phyloP scores from a whole-genome alignment of 2,113 vertebrate species.

The Chamaea fasciata region DNA sequence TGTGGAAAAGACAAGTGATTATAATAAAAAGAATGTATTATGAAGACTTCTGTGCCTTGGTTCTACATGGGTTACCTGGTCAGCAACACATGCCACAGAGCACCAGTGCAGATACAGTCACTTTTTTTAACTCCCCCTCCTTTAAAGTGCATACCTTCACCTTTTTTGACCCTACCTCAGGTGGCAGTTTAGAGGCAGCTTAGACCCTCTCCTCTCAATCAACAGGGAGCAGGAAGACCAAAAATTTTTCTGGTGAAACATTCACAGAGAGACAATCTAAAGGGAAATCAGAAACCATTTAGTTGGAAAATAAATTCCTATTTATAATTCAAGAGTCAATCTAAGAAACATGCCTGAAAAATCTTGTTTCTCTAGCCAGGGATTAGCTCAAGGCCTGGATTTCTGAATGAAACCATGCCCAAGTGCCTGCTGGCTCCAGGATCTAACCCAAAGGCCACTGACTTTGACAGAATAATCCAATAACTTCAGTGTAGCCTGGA shows the following conservation, averaged over 20 bases:
- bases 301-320: background rate
- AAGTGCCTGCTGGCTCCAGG: background rate
- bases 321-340: background rate
- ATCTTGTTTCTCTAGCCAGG: background rate
- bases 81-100: background rate
- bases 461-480: background rate
- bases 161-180: background rate
- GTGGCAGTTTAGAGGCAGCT: background rate
- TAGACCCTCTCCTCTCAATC: background rate
- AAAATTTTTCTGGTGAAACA: background rate
- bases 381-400: background rate
- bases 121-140: background rate
- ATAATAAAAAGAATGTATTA: constrained; percentile 39
- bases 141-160: background rate
- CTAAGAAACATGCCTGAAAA: background rate
- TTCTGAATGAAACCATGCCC: background rate
- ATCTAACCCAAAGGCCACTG: background rate
- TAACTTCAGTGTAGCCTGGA: background rate
- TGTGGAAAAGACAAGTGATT: constrained; percentile 54
- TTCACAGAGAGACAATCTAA: background rate
- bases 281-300: background rate
- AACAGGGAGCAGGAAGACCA: background rate
- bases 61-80: background rate
- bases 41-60: background rate
- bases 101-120: background rate